Conservation (phyloP, 2,113 vertebrate species). For the Misgurnus mizolepis region DNA sequence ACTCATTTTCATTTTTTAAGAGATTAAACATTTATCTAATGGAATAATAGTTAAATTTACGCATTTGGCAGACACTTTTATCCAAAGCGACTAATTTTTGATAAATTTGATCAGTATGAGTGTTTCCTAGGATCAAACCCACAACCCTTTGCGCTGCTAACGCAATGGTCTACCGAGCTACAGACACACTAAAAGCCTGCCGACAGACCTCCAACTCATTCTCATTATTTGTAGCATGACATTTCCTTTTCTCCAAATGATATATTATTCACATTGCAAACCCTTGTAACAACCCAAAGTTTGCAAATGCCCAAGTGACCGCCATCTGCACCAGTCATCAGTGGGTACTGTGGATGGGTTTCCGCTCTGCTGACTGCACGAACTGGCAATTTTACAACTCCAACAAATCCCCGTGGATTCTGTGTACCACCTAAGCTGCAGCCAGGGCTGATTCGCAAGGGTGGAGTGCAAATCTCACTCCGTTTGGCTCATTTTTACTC, state of each 20-base stretch:
- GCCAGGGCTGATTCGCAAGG: constrained; percentile 63
- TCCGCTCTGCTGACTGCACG: constrained; percentile 32
- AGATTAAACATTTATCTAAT: too few relatives aligned
- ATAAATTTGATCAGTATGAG: too few relatives aligned
- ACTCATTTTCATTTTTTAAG: too few relatives aligned
- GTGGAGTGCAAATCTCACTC: constrained; percentile 67
- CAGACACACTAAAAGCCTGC: too few relatives aligned
- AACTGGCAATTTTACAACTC: constrained; percentile 47
- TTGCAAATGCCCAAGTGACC: constrained; percentile 19
- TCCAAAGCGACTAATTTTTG: too few relatives aligned
- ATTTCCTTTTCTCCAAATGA: constrained; percentile 3
- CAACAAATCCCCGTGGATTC: constrained; percentile 26
- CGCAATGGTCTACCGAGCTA: too few relatives aligned
- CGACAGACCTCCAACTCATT: neutral
- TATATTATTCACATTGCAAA: neutral
- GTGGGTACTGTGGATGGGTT: constrained; percentile 23
- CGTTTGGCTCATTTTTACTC: constrained; percentile 65
- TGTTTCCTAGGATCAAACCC: too few relatives aligned
- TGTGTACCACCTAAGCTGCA: constrained; percentile 23
- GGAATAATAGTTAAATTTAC: too few relatives aligned
- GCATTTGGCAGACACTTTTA: too few relatives aligned
- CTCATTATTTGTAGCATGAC: neutral
- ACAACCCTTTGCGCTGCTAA: too few relatives aligned
- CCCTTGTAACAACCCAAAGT: neutral
- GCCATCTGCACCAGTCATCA: constrained; percentile 33